Percentiles rank a stretch among this genome's conserved stretches.
phyloP scores from a whole-genome alignment of 2,797 vertebrate genomes.

The Holocentrus rufus region DNA sequence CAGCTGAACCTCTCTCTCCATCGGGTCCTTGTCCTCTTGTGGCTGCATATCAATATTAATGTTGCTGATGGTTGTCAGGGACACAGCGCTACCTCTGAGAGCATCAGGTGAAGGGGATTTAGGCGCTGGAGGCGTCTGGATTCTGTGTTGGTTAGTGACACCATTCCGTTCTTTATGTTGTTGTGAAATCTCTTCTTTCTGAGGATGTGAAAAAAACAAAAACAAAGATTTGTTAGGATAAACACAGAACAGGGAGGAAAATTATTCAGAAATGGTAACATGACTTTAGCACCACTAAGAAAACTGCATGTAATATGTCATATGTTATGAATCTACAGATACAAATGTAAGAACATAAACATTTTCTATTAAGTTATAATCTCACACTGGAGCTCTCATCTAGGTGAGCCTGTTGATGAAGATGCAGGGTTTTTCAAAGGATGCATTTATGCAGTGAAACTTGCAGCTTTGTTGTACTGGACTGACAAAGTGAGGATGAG shows the following conservation, averaged over 20 bases:
- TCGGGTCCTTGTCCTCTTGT: slow-evolving; percentile 60
- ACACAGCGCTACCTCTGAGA: slow-evolving; percentile 71
- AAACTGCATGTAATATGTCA: slow-evolving; percentile 1
- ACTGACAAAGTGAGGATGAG: no score
- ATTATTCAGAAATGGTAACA: neutral
- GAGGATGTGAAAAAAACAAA: slow-evolving; percentile 24
- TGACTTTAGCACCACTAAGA: neutral
- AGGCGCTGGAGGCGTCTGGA: slow-evolving; percentile 32
- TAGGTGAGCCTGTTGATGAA: neutral
- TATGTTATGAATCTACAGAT: neutral
- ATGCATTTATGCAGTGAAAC: neutral
- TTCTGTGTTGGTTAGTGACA: slow-evolving; percentile 53
- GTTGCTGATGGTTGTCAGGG: slow-evolving; percentile 88
- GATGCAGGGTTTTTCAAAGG: neutral
- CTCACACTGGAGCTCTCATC: neutral
- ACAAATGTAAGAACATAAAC: neutral
- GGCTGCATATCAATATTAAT: slow-evolving; percentile 85
- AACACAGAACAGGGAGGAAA: neutral
- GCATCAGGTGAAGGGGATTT: slow-evolving; percentile 65
- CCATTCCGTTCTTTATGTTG: slow-evolving; percentile 72
- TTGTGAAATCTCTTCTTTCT: slow-evolving; percentile 83
- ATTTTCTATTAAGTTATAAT: neutral
- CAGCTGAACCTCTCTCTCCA: slow-evolving; percentile 52
- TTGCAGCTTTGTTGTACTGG: neutral
- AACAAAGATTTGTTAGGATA: slow-evolving; percentile 5